These are phyloP conservation scores for Mareca strepera DNA, from an alignment of 2,797 vertebrate species.

Conservation along the genomic window DNA sequence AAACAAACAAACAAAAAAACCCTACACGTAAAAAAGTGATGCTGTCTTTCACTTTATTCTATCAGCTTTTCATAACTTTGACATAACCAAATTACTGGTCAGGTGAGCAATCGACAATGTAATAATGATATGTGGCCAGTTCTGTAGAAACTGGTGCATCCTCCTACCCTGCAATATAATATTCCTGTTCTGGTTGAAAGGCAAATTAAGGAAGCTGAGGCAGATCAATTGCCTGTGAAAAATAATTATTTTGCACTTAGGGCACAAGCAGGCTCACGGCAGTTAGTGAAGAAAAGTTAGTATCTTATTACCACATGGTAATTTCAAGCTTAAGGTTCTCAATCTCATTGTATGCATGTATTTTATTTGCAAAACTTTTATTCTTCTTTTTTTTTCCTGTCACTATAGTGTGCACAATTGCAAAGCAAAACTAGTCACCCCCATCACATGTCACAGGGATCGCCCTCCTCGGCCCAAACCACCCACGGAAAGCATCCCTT, in stretches of 20 bases:
- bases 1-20: background rate
- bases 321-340: background rate
- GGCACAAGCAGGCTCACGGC: background rate
- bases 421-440: background rate
- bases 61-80: background rate
- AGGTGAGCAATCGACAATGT: accelerated
- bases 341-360: background rate
- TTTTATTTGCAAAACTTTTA: background rate
- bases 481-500: accelerated
- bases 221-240: background rate
- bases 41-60: background rate
- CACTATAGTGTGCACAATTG: accelerated
- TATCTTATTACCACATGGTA: background rate
- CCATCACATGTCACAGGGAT: accelerated
- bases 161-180: background rate
- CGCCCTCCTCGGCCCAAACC: background rate
- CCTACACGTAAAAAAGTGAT: background rate
- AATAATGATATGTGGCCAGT: accelerated
- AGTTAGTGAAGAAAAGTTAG: background rate
- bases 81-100: background rate
- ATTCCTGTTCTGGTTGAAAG: background rate
- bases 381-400: too few species aligned
- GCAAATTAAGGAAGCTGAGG: background rate
- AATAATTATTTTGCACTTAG: background rate
- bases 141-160: background rate